Conservation (phyloP, 1,140 invertebrate genomes). For the Phenacoccus solenopsis region DNA sequence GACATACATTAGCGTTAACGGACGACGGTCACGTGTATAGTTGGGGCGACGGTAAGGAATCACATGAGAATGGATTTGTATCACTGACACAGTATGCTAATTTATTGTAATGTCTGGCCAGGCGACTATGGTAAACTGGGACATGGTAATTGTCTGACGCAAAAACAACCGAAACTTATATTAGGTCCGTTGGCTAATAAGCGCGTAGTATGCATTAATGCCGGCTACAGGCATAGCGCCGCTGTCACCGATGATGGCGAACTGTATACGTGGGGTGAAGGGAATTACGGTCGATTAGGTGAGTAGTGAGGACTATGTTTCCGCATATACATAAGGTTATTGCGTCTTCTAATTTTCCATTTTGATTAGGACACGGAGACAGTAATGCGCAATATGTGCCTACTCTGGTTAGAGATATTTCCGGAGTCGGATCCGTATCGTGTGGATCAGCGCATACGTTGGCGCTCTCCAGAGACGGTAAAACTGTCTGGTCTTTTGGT, state of each 20-base stretch:
- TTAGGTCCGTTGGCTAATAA: conserved; percentile 37
- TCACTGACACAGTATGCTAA: too few relatives aligned
- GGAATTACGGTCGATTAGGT: conserved; percentile 49
- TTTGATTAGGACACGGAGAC: conserved; percentile 39
- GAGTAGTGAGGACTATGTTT: conserved; percentile 18
- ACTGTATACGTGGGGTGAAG: conserved; percentile 48
- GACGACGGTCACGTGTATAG: conserved; percentile 45
- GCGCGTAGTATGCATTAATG: conserved; percentile 41
- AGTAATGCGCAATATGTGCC: conserved; percentile 40
- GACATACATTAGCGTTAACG: conserved; percentile 45
- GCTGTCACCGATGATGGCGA: conserved; percentile 42
- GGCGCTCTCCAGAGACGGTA: conserved; percentile 45
- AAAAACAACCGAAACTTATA: conserved; percentile 42
- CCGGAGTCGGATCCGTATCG: conserved; percentile 44
- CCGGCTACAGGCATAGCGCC: conserved; percentile 50
- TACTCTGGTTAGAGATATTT: conserved; percentile 43
- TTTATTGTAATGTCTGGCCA: conserved; percentile 26
- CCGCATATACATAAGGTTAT: background rate
- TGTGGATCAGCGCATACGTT: conserved; percentile 52
- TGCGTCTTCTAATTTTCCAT: conserved; percentile 13
- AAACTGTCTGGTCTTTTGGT: conserved; percentile 53
- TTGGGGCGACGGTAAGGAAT: conserved; percentile 52
- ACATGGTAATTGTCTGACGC: conserved; percentile 42
- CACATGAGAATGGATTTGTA: too few relatives aligned
- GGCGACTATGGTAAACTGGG: conserved; percentile 41